Conservation (phyloP, 2,888 invertebrate species). For the Diabrotica balteata region DNA sequence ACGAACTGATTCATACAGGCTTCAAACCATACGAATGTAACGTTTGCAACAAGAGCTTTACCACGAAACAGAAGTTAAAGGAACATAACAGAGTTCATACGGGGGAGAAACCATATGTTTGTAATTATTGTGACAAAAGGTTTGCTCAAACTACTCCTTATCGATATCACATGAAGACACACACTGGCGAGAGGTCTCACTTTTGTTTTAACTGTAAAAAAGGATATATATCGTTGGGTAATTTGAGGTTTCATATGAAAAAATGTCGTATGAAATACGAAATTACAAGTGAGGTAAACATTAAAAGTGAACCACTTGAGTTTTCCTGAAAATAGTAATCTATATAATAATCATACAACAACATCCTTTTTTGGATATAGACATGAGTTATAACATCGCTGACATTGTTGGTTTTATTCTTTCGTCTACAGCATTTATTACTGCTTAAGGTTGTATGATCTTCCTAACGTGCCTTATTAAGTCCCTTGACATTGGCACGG, state of each 20-base stretch:
- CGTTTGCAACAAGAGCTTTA: slow-evolving; percentile 51
- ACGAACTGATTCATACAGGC: slow-evolving; percentile 35
- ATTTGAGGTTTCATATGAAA: slow-evolving; percentile 42
- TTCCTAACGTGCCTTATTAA: too few relatives aligned
- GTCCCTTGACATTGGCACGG: too few relatives aligned
- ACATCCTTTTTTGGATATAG: too few relatives aligned
- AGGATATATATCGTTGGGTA: slow-evolving; percentile 43
- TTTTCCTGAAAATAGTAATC: too few relatives aligned
- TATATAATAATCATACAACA: too few relatives aligned
- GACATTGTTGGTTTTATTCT: too few relatives aligned
- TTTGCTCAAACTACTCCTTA: slow-evolving; percentile 47
- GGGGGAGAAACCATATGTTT: slow-evolving; percentile 51
- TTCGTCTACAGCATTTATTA: too few relatives aligned
- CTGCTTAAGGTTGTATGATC: too few relatives aligned
- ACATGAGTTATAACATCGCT: too few relatives aligned
- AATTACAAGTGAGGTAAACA: slow-evolving; percentile 9
- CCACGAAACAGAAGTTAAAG: slow-evolving; percentile 58
- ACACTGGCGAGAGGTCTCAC: slow-evolving; percentile 39
- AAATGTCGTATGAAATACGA: slow-evolving; percentile 21
- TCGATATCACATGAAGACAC: slow-evolving; percentile 44
- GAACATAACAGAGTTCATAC: slow-evolving; percentile 41
- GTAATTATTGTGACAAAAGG: slow-evolving; percentile 47
- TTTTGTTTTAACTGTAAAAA: slow-evolving; percentile 45
- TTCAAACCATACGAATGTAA: slow-evolving; percentile 50
- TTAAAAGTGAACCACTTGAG: slow-evolving; percentile 7